Conservation (phyloP, 2,797 vertebrate genomes). For the Orestias chungarensis region DNA sequence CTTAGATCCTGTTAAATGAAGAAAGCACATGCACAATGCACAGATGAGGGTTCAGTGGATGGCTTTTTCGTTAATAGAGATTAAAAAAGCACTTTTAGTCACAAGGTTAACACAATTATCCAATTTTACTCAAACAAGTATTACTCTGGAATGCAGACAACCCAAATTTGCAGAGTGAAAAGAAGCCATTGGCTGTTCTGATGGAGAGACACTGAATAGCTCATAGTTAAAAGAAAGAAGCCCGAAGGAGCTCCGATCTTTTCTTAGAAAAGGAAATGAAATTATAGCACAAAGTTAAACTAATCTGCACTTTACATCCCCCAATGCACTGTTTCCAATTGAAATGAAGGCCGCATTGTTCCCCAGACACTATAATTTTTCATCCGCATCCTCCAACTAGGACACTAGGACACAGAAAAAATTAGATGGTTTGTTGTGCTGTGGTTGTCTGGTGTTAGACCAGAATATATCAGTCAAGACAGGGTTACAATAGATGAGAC, state of each 20-base stretch:
- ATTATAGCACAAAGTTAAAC: constrained; percentile 32
- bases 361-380: constrained; percentile 26
- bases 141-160: constrained; percentile 6
- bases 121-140: constrained; percentile 10
- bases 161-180: constrained; percentile 5
- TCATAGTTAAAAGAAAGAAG: constrained; percentile 6
- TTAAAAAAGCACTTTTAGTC: constrained; percentile 9
- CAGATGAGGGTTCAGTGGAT: background rate
- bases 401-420: constrained; percentile 56
- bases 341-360: constrained; percentile 36
- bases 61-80: constrained; percentile 5
- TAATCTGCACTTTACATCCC: constrained; percentile 30
- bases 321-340: constrained; percentile 29
- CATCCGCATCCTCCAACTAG: constrained; percentile 38
- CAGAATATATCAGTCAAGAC: constrained; percentile 60
- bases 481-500: constrained; percentile 57
- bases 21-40: background rate
- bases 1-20: background rate
- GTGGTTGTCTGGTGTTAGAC: constrained; percentile 60
- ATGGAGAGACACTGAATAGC: constrained; percentile 14
- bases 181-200: background rate
- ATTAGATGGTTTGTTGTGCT: constrained; percentile 48
- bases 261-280: constrained; percentile 24
- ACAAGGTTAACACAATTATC: constrained; percentile 18
- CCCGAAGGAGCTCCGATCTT: background rate